These are phyloP conservation scores for Dromius quadrimaculatus DNA, from an alignment of 2,888 invertebrate genomes.

Conservation along the genomic window DNA sequence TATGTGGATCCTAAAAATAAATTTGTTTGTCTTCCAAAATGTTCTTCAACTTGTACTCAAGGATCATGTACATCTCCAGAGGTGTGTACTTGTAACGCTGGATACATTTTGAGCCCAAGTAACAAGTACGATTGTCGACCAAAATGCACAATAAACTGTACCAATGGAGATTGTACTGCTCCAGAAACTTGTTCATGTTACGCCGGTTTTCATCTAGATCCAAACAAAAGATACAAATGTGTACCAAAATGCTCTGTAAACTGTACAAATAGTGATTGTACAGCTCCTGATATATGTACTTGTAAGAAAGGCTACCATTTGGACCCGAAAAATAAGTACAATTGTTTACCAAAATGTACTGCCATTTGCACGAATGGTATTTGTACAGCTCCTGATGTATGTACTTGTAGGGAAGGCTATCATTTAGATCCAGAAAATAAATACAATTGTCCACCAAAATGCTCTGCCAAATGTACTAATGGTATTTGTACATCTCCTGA, in stretches of 20 bases:
- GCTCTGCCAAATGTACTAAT: constrained; percentile 55
- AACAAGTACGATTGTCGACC: constrained; percentile 55
- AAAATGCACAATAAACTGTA: constrained; percentile 55
- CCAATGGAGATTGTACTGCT: constrained; percentile 56
- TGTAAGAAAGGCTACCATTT: constrained; percentile 59
- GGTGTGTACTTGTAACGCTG: constrained; percentile 61
- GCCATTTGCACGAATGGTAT: constrained; percentile 60
- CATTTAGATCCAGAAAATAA: constrained; percentile 58
- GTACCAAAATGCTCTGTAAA: constrained; percentile 55
- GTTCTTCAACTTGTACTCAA: constrained; percentile 55
- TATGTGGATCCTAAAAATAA: constrained; percentile 59
- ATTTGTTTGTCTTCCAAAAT: constrained; percentile 58
- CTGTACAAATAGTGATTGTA: constrained; percentile 57
- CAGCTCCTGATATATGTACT: constrained; percentile 55
- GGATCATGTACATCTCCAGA: constrained; percentile 54
- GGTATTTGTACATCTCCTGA: constrained; percentile 56
- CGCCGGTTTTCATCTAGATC: constrained; percentile 58
- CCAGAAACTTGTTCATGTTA: constrained; percentile 57
- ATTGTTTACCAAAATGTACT: constrained; percentile 57
- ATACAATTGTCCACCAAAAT: constrained; percentile 58
- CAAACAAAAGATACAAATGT: constrained; percentile 56
- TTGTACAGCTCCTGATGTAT: constrained; percentile 62
- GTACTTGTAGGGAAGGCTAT: constrained; percentile 70
- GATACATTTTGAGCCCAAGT: constrained; percentile 65
- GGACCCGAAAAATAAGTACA: constrained; percentile 55